Evolutionary conservation across 2,113 vertebrate genomes (phyloP).

Genomic region (Acinonyx jubatus): DNA sequence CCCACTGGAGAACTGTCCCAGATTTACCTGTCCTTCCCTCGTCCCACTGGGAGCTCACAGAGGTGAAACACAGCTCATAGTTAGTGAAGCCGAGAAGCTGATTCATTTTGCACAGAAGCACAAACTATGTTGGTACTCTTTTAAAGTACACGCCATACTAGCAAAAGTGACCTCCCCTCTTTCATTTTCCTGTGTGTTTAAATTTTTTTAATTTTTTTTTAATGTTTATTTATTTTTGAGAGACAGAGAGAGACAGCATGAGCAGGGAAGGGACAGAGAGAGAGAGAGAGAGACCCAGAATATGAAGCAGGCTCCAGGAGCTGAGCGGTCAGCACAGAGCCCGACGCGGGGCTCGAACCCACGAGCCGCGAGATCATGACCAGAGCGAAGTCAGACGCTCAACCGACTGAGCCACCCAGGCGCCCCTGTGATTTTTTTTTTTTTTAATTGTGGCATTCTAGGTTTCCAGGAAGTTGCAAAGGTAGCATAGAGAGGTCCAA

Average conservation of each 20-base stretch:
- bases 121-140: not conserved
- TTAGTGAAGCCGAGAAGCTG: not conserved
- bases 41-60: accelerated
- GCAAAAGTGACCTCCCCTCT: not conserved
- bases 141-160: accelerated
- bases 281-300: no score
- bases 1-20: not conserved
- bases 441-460: not conserved
- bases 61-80: not conserved
- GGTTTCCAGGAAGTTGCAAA: not conserved
- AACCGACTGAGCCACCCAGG: no score
- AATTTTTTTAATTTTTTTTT: not conserved
- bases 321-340: no score
- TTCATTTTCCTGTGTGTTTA: no score
- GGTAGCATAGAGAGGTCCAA: not conserved
- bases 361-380: no score
- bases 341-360: no score
- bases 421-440: not conserved
- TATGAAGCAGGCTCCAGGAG: no score
- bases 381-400: no score
- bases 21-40: not conserved
- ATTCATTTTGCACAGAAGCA: not conserved
- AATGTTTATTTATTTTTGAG: no score
- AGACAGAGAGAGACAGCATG: no score
- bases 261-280: no score